These are phyloP conservation scores for Colistium nudipinnis DNA, from an alignment of 2,113 vertebrate genomes.

Conservation along the genomic window DNA sequence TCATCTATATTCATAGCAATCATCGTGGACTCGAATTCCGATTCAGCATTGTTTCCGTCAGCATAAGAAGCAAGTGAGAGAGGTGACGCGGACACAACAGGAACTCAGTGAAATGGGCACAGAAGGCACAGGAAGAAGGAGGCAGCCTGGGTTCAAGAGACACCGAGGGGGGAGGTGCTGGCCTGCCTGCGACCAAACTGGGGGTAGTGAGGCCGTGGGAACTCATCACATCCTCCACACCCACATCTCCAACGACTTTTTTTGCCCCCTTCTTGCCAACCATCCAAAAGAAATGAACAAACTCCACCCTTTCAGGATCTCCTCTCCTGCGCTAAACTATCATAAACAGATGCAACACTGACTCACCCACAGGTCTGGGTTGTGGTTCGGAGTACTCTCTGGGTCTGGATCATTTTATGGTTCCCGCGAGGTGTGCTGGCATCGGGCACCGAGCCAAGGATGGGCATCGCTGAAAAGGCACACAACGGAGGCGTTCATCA, in stretches of 20 bases:
- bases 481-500: slow-evolving; percentile 86
- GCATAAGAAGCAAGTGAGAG: slow-evolving; percentile 84
- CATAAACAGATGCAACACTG: slow-evolving; percentile 75
- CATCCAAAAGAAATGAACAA: slow-evolving; percentile 82
- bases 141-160: slow-evolving; percentile 66
- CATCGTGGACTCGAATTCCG: slow-evolving; percentile 89
- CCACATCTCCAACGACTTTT: slow-evolving; percentile 69
- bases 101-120: slow-evolving; percentile 87
- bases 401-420: slow-evolving; percentile 82
- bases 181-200: slow-evolving; percentile 82
- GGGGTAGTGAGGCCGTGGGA: slow-evolving; percentile 81
- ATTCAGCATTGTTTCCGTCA: slow-evolving; percentile 81
- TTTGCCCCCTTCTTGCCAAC: slow-evolving; percentile 80
- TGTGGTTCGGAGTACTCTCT: slow-evolving; percentile 72
- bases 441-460: slow-evolving; percentile 89
- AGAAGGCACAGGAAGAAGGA: slow-evolving; percentile 67
- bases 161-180: slow-evolving; percentile 86
- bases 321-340: slow-evolving; percentile 72
- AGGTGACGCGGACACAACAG: slow-evolving; percentile 90
- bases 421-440: slow-evolving; percentile 89
- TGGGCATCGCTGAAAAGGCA: slow-evolving; percentile 87
- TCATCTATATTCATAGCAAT: slow-evolving; percentile 88
- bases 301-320: slow-evolving; percentile 81
- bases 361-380: slow-evolving; percentile 76
- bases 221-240: slow-evolving; percentile 77